A percentile compares a stretch with the other conserved stretches of the same genome.
Evolutionary conservation across 2,888 invertebrate species (phyloP).

Genomic region (Eupithecia centaureata): DNA sequence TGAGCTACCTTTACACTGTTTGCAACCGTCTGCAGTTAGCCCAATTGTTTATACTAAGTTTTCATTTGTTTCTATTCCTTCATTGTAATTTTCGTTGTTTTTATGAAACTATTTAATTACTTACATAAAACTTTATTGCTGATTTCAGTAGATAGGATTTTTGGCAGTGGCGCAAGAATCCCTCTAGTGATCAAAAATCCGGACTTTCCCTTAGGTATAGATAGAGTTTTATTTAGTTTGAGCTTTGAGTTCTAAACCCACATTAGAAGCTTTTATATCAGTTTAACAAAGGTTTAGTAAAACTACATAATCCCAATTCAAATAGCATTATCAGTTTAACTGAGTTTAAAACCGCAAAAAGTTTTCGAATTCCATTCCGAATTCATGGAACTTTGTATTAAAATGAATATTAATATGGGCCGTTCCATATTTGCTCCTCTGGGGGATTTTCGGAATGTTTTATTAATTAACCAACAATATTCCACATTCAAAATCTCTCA

Average conservation of each 20-base stretch:
- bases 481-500: neutral
- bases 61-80: too few relatives aligned
- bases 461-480: neutral
- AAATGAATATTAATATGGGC: conserved; percentile 10
- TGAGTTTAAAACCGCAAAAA: conserved; percentile 3
- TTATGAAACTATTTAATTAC: too few relatives aligned
- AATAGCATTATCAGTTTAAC: neutral
- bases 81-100: too few relatives aligned
- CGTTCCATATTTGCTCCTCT: neutral
- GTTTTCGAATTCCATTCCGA: neutral
- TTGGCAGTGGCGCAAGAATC: too few relatives aligned
- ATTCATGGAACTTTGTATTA: conserved; percentile 5
- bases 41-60: too few relatives aligned
- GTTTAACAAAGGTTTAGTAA: neutral
- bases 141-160: too few relatives aligned
- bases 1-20: too few relatives aligned
- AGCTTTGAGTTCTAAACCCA: conserved; percentile 1
- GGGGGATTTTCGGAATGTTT: neutral
- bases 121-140: too few relatives aligned
- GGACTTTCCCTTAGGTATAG: too few relatives aligned
- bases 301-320: conserved; percentile 6
- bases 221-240: conserved; percentile 3
- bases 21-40: too few relatives aligned
- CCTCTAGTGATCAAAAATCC: too few relatives aligned
- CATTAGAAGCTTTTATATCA: neutral